These are phyloP conservation scores for human DNA, from an alignment of 2,113 vertebrate species.

Conservation along the genomic window DNA sequence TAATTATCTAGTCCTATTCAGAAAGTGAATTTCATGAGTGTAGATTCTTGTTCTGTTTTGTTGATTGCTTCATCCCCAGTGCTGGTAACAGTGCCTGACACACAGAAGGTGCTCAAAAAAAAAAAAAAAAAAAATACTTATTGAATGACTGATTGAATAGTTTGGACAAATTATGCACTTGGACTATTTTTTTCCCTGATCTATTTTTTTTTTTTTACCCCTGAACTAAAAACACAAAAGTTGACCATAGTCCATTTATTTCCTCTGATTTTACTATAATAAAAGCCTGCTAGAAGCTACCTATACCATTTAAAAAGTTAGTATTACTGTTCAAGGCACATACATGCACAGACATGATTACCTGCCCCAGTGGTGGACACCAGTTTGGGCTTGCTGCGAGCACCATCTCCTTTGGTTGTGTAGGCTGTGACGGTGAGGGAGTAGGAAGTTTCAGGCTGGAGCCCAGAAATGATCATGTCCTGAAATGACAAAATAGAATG, in stretches of 20 bases:
- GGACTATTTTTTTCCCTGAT: background rate
- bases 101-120: background rate
- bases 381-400: conserved; percentile 97
- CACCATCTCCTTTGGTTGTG: conserved; percentile 98
- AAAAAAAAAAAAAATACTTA: background rate
- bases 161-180: background rate
- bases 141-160: background rate
- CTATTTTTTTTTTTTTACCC: background rate
- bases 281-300: background rate
- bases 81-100: background rate
- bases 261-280: background rate
- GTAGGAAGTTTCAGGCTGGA: conserved; percentile 97
- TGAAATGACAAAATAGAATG: conserved; percentile 80
- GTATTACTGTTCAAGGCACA: background rate
- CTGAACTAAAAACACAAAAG: background rate
- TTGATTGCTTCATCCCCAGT: background rate
- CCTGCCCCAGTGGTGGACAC: conserved; percentile 97
- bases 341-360: conserved; percentile 72
- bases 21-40: background rate
- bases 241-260: background rate
- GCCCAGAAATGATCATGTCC: conserved; percentile 97
- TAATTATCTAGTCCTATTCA: background rate
- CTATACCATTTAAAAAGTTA: background rate
- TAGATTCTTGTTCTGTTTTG: background rate
- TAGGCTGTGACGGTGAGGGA: conserved; percentile 98